Base-by-base conservation (phyloP, 1,140 invertebrate species). In the Wasmannia auropunctata region DNA sequence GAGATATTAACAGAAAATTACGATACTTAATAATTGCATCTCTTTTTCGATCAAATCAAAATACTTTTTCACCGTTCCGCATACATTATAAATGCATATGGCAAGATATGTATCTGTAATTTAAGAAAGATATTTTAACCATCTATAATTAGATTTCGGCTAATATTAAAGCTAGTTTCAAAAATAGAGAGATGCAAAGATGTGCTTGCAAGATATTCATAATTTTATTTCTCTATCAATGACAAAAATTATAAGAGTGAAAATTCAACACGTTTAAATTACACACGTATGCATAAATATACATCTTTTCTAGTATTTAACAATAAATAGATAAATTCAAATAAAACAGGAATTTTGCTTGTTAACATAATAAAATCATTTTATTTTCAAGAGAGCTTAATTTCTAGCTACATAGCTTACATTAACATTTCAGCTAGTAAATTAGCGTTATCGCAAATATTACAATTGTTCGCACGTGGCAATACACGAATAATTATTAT, bases 401-500 rank as follows among this genome's bases (percentile, higher is more conserved):
- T 77, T 62, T 63, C 3, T 62, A n/a, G 3, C 16, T 75, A 25
- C 16, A 3, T 40, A 14, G 8, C 2, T 58, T 75, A 58, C 16
- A 43, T 77, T 60, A 60, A 14, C 22, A 60, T 40, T 63, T 6
- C 31, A 11, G 11, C 7, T 25, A 54, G 2, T 56, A 75, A 75
- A 75, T 75, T n/a, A 75, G 16, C 4, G 34, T 63, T 62, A 62
- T 62, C 1, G 40, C 16, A 77, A 62, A 63, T 62, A 46, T 77
- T 77, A 46, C 11, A 63, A 77, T 46, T 62, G 14, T n/a, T 54
- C 3, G 34, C 25, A n/a, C n/a, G 28, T 37, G 8, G 8, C n/a
- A 16, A 40, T 58, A 19, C 7, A 16, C 8, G 4, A 25, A 40
- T 37, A 76, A 3, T 28, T 43, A 6, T 28, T 43, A 25, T 31